Conservation (phyloP, 2,797 vertebrate species). For the Peromyscus melanophrys region DNA sequence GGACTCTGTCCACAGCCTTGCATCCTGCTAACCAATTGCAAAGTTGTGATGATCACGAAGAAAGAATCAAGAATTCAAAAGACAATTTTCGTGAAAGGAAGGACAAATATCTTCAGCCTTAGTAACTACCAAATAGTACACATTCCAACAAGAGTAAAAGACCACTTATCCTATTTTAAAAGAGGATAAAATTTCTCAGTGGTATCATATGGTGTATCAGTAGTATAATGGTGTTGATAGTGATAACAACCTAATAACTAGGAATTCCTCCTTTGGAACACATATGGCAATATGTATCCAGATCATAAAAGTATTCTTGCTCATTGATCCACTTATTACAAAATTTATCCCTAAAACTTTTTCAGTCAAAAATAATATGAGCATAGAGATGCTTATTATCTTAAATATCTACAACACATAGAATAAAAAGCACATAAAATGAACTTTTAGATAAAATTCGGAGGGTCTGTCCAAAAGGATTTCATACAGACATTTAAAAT, state of each 20-base stretch:
- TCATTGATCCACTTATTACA: neutral
- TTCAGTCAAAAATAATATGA: conserved; percentile 53
- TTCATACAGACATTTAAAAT: neutral
- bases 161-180: neutral
- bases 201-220: neutral
- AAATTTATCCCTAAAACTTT: neutral
- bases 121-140: neutral
- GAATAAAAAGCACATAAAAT: conserved; percentile 9
- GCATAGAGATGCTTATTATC: neutral
- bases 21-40: conserved; percentile 42
- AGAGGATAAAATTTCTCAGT: conserved; percentile 25
- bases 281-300: neutral
- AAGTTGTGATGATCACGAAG: conserved; percentile 38
- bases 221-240: neutral
- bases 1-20: neutral
- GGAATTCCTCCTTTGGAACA: conserved; percentile 26
- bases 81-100: neutral
- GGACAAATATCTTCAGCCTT: neutral
- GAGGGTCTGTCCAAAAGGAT: neutral
- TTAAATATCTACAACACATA: neutral
- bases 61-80: conserved; percentile 34
- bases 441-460: neutral
- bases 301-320: conserved; percentile 3
- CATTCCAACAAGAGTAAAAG: neutral
- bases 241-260: neutral